Conservation (phyloP, 2,113 vertebrate genomes). For the Sapayoa aenigma region DNA sequence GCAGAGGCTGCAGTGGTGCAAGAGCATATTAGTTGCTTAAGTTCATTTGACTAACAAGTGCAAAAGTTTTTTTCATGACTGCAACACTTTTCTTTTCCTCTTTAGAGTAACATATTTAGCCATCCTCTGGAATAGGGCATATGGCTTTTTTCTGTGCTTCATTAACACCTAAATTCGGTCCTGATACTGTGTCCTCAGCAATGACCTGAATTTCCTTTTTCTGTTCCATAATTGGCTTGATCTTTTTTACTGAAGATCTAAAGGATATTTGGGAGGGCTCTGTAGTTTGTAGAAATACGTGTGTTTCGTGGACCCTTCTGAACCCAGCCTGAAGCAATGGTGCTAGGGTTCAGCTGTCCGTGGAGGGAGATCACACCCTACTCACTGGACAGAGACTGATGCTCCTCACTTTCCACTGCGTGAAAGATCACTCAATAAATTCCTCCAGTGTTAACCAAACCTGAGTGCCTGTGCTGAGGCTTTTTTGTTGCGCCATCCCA, state of each 20-base stretch:
- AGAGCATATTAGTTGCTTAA: neutral
- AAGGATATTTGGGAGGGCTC: neutral
- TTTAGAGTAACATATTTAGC: neutral
- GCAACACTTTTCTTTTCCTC: neutral
- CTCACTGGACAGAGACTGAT: neutral
- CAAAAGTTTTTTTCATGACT: neutral
- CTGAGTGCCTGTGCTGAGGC: accelerated
- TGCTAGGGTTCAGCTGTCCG: neutral
- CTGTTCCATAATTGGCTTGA: neutral
- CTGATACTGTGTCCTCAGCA: neutral
- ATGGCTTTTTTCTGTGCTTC: neutral
- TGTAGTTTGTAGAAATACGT: neutral
- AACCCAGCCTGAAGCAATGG: neutral
- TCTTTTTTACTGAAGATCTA: neutral
- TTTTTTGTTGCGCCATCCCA: neutral
- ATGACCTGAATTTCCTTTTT: neutral
- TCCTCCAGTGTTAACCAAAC: neutral
- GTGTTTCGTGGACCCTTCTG: neutral
- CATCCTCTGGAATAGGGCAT: neutral
- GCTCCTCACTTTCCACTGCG: neutral
- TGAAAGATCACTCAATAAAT: neutral
- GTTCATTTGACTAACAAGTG: neutral
- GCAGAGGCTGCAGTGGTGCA: neutral
- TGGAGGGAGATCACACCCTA: neutral
- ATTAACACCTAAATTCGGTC: neutral